Percentiles rank a stretch among this genome's conserved stretches.
Conservation (phyloP, 1,140 invertebrate species). For the Brachionus plicatilis region DNA sequence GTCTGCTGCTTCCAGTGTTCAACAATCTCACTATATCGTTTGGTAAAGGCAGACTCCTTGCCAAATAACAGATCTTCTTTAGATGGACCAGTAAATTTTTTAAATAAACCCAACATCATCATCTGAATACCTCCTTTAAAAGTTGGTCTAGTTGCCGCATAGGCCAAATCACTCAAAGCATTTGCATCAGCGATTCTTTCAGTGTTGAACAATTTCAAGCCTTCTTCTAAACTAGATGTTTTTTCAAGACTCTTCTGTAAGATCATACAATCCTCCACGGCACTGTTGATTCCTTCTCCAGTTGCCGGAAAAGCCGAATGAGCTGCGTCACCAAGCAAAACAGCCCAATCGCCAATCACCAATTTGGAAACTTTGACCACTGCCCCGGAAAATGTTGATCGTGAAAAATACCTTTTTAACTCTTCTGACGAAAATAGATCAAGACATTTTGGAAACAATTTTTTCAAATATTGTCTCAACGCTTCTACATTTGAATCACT, state of each 20-base stretch:
- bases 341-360: neutral
- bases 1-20: slow-evolving; percentile 5
- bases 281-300: neutral
- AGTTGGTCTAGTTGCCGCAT: neutral
- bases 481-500: neutral
- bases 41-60: neutral
- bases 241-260: neutral
- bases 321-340: neutral
- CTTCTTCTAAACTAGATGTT: neutral
- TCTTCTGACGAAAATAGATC: neutral
- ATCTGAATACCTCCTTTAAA: neutral
- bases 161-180: neutral
- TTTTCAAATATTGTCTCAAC: slow-evolving; percentile 1
- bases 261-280: neutral
- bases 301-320: neutral
- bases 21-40: slow-evolving; percentile 1
- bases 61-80: slow-evolving; percentile 17
- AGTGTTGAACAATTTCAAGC: neutral
- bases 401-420: neutral
- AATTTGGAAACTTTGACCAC: neutral
- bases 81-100: neutral
- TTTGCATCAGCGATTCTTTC: no score
- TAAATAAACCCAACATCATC: neutral
- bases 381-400: neutral
- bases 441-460: neutral